These are phyloP conservation scores for Hycleus phaleratus DNA, from an alignment of 1,140 invertebrate genomes.

Conservation along the genomic window DNA sequence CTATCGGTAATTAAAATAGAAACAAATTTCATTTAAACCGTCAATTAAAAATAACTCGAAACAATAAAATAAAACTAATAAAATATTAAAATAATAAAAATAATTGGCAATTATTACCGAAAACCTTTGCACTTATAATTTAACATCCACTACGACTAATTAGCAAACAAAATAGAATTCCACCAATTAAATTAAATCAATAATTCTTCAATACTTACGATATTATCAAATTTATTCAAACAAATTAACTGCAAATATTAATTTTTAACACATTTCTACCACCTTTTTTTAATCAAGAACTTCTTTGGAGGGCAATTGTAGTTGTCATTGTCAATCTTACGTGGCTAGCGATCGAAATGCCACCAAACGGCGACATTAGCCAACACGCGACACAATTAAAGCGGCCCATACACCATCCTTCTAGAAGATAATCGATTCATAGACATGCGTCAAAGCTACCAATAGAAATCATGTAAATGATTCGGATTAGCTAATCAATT, in stretches of 20 bases:
- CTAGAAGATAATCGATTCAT: too few species aligned
- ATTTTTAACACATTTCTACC: conserved; percentile 11
- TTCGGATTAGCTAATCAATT: too few species aligned
- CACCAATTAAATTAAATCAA: background rate
- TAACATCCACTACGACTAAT: background rate
- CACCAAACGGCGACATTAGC: background rate
- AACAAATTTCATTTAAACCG: background rate
- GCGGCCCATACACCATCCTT: too few species aligned
- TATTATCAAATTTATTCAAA: conserved; percentile 15
- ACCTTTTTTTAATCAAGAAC: background rate
- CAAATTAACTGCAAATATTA: conserved; percentile 16
- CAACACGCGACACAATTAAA: background rate
- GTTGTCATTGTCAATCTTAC: conserved; percentile 33
- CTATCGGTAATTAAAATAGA: too few species aligned
- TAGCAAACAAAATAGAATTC: conserved; percentile 4
- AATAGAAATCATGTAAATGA: too few species aligned
- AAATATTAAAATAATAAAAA: conserved; percentile 1
- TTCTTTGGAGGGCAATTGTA: conserved; percentile 9
- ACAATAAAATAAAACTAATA: background rate
- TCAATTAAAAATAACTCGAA: too few species aligned
- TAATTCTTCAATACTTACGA: conserved; percentile 12
- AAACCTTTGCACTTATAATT: conserved; percentile 13
- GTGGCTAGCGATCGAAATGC: conserved; percentile 24
- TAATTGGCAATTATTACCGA: background rate
- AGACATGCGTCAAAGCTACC: too few species aligned